phyloP scores from a whole-genome alignment of 2,888 invertebrate genomes.

The Slavum lentiscoides region DNA sequence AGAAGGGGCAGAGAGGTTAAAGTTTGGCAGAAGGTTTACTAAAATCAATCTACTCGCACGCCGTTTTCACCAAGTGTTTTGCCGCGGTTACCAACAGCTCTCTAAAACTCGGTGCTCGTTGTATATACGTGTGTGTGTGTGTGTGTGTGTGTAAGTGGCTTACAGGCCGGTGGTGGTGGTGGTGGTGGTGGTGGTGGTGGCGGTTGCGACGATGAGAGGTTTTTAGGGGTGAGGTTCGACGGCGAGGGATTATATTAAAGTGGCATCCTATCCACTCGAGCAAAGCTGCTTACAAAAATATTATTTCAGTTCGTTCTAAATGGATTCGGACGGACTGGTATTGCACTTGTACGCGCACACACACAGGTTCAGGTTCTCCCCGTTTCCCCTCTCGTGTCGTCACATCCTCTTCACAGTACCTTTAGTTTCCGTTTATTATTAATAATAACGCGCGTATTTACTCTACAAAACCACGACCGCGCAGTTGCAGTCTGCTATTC shows the following conservation, averaged over 20 bases:
- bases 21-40: constrained; percentile 54
- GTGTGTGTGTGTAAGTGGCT: not conserved
- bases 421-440: not conserved
- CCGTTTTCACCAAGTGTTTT: constrained; percentile 47
- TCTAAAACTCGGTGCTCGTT: not conserved
- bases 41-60: constrained; percentile 49
- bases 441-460: not conserved
- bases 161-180: not conserved
- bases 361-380: not conserved
- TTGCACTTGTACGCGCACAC: not conserved
- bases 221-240: constrained; percentile 16
- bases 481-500: not conserved
- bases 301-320: constrained; percentile 51
- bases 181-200: not conserved
- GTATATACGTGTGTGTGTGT: not conserved
- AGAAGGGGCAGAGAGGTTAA: constrained; percentile 30
- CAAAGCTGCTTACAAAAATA: constrained; percentile 52
- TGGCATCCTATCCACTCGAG: constrained; percentile 43
- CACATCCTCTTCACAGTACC: not conserved
- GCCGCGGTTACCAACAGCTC: constrained; percentile 13
- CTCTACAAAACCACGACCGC: constrained; percentile 5
- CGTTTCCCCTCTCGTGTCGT: not conserved
- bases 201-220: constrained; percentile 14
- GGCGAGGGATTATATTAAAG: constrained; percentile 51
- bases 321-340: constrained; percentile 40